Conservation (phyloP, 2,797 vertebrate genomes). For the Benthosema pterotum region DNA sequence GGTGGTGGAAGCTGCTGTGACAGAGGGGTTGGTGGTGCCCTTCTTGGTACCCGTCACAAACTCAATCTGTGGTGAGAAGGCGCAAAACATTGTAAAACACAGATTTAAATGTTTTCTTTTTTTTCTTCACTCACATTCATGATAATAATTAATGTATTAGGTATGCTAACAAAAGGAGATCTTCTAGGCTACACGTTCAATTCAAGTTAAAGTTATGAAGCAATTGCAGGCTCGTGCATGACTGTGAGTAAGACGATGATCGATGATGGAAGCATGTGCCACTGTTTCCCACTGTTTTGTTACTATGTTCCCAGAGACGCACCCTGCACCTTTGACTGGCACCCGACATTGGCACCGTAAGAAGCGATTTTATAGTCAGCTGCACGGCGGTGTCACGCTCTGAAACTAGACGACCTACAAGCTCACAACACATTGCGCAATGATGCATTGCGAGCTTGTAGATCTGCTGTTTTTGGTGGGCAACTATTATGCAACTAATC, state of each 20-base stretch:
- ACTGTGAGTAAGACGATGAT: slow-evolving; percentile 25
- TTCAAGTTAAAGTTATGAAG: slow-evolving; percentile 31
- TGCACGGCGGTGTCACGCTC: too few species aligned
- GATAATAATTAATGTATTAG: neutral
- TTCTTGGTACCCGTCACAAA: slow-evolving; percentile 98
- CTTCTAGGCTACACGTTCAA: slow-evolving; percentile 28
- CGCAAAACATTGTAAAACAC: slow-evolving; percentile 12
- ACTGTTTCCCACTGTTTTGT: slow-evolving; percentile 22
- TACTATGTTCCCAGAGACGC: slow-evolving; percentile 1
- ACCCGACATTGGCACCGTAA: neutral
- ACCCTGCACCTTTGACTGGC: neutral
- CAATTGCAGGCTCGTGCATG: neutral
- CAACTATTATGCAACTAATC: too few species aligned
- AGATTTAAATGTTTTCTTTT: neutral
- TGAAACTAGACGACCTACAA: too few species aligned
- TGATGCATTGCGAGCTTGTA: too few species aligned
- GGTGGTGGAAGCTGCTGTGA: slow-evolving; percentile 83
- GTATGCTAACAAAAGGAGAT: neutral
- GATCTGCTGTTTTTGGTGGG: too few species aligned
- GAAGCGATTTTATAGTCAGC: too few species aligned
- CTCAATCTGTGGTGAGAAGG: slow-evolving; percentile 86
- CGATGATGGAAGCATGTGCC: slow-evolving; percentile 21
- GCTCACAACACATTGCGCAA: too few species aligned
- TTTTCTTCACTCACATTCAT: neutral
- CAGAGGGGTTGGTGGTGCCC: slow-evolving; percentile 87